These are phyloP conservation scores for Cryptops parisi DNA, from an alignment of 2,888 invertebrate species.

Conservation along the genomic window DNA sequence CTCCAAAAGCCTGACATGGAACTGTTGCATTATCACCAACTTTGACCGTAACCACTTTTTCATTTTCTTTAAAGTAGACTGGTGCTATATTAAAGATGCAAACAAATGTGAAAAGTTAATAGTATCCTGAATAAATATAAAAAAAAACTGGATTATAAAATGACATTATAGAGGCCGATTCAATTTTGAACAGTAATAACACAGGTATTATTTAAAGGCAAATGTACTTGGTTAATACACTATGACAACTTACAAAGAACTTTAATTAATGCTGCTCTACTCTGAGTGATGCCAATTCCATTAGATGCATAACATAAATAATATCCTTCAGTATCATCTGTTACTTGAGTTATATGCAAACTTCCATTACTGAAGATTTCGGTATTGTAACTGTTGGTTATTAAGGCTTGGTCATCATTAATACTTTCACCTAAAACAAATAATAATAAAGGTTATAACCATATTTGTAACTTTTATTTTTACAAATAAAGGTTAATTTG, in stretches of 20 bases:
- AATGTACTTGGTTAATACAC: no score
- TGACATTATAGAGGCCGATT: no score
- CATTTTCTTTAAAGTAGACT: no score
- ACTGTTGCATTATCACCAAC: slow-evolving; percentile 27
- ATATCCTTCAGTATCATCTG: slow-evolving; percentile 16
- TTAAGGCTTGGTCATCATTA: not conserved
- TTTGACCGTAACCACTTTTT: slow-evolving; percentile 26
- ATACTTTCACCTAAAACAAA: not conserved
- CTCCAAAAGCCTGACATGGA: slow-evolving; percentile 31
- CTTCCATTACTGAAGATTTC: slow-evolving; percentile 15
- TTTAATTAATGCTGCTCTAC: no score
- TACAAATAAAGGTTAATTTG: not conserved
- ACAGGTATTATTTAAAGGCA: no score
- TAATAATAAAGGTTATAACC: not conserved
- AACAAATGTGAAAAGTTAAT: no score
- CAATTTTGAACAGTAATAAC: no score
- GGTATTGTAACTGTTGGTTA: not conserved
- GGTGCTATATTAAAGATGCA: no score
- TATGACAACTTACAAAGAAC: no score
- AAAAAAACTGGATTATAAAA: no score
- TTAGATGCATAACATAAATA: slow-evolving; percentile 19
- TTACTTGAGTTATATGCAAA: slow-evolving; percentile 12
- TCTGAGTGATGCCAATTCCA: no score
- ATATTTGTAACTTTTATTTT: not conserved
- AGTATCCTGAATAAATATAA: no score